A percentile compares a stretch with the other conserved stretches of the same genome.
These are phyloP conservation scores for Meandrina meandrites DNA, from an alignment of 92 coral and sea anemone genomes.

Conservation along the genomic window DNA sequence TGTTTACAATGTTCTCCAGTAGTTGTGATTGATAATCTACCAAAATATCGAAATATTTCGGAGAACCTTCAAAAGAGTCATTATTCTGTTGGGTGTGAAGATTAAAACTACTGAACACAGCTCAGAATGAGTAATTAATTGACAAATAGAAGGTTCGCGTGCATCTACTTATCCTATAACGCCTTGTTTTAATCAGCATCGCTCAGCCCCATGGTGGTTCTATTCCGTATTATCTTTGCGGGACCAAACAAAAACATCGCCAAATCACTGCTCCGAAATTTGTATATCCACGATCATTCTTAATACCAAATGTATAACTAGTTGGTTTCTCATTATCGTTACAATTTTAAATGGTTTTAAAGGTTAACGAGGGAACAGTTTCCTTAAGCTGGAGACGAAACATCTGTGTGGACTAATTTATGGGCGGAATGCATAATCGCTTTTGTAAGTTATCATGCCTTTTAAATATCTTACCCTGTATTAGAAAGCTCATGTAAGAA, in stretches of 20 bases:
- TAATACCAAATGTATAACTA: neutral
- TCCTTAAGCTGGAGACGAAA: no score
- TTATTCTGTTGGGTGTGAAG: neutral
- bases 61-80: neutral
- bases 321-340: neutral
- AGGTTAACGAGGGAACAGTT: neutral
- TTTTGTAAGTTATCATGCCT: neutral
- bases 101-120: neutral
- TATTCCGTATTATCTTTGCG: neutral
- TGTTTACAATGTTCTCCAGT: neutral
- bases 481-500: neutral
- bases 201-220: conserved; percentile 3
- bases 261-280: neutral
- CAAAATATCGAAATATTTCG: neutral
- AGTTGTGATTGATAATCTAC: conserved; percentile 2
- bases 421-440: neutral
- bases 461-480: neutral
- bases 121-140: neutral
- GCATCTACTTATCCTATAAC: neutral
- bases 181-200: conserved; percentile 5
- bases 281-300: neutral
- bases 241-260: conserved; percentile 14
- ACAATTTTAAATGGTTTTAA: neutral
- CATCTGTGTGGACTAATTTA: conserved; percentile 3
- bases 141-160: neutral